Evolutionary conservation across 1,140 invertebrate species (phyloP).

Genomic region (Heliothis virescens): DNA sequence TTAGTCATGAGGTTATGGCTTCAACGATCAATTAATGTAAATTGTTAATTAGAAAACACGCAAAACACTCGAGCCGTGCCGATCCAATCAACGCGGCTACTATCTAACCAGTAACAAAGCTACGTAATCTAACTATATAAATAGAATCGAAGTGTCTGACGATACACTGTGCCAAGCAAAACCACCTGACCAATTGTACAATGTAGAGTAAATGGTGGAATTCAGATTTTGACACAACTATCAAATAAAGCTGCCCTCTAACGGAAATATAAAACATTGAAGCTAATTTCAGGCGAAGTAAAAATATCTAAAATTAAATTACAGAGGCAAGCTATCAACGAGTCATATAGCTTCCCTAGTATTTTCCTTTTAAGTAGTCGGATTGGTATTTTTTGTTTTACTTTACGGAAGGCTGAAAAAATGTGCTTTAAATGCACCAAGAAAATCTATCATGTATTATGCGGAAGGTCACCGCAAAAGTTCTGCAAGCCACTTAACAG

Average conservation of each 20-base stretch:
- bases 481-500: not conserved
- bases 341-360: too few species aligned
- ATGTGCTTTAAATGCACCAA: not conserved
- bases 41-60: slow-evolving; percentile 73
- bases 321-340: too few species aligned
- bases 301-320: too few species aligned
- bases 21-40: slow-evolving; percentile 70
- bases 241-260: too few species aligned
- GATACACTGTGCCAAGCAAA: slow-evolving; percentile 57
- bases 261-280: too few species aligned
- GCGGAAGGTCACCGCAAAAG: slow-evolving; percentile 5
- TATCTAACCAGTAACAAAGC: slow-evolving; percentile 32
- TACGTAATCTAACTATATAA: slow-evolving; percentile 60
- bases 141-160: slow-evolving; percentile 46
- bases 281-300: too few species aligned
- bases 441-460: not conserved
- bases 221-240: not conserved
- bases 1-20: slow-evolving; percentile 33
- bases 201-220: not conserved
- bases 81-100: slow-evolving; percentile 58
- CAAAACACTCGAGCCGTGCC: slow-evolving; percentile 65
- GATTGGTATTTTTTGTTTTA: too few species aligned
- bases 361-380: too few species aligned
- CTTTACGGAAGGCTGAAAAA: too few species aligned
- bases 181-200: not conserved